Base-by-base conservation (phyloP, 2,113 vertebrate genomes). In the Microtus oregoni region DNA sequence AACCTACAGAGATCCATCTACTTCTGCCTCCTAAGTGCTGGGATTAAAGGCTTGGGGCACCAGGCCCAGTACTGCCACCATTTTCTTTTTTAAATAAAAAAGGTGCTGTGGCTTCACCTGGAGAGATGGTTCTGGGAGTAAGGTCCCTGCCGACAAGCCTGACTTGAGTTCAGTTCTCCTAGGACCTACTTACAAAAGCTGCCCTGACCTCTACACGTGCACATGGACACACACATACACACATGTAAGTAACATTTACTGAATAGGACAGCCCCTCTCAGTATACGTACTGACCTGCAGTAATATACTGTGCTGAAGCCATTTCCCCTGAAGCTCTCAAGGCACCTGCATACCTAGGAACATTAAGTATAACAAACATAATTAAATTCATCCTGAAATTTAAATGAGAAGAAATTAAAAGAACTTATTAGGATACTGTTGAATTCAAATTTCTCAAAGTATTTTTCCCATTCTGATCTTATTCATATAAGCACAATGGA, bases 241-340 rank as follows among this genome's bases (percentile, higher is more conserved):
- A 52, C 72, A 11, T 44, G 13, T 83, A 92, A 94, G 38, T 38
- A 89, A 75, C 41, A 61, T 44, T 38, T 65, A 55, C 0, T 92
- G 17, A 85, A 7, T 55, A 65, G 19, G 67, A 24, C 14, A 15
- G 65, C 30, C 58, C 50, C 35, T 3, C 0, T 92, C 92, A 10
- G 7, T 20, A 10, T 44, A 73, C 30, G 92, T 55, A 98, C 98
- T 92, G 89, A 99, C 99, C 99, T 99, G 99, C 99, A 98, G 99
- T 99, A 97, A 99, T 99, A 98, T 99, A 99, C 61, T 99, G 99
- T 95, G 99, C 99, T 26, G 99, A 99, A 38, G 99, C 99, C 97
- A 99, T 99, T 95, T 99, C 99, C 90, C 99, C 99, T 90, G 99
- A 99, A 96, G 99, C 99, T 98, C 99, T 99, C 98, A 99, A 99